Evolutionary conservation across 2,113 vertebrate genomes (phyloP).

Genomic region (Pandion haliaetus): DNA sequence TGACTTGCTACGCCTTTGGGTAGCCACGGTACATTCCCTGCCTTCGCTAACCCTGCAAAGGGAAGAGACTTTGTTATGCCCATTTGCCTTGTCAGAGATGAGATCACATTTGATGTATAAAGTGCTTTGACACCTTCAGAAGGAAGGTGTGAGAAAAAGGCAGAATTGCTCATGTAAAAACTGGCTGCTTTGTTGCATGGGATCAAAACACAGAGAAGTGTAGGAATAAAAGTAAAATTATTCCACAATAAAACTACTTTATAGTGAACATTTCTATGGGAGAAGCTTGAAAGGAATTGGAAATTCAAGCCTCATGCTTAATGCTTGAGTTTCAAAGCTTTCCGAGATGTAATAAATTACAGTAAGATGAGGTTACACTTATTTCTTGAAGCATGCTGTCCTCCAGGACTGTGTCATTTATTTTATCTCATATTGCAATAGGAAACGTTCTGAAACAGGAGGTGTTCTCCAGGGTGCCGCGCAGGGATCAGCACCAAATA

Average conservation of each 20-base stretch:
- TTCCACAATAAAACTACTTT: background rate
- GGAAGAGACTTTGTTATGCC: background rate
- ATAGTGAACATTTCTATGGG: background rate
- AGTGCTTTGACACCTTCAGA: background rate
- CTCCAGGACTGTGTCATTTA: background rate
- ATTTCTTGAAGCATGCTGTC: constrained; percentile 7
- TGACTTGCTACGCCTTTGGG: background rate
- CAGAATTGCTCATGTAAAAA: background rate
- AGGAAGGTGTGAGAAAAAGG: background rate
- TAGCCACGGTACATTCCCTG: background rate
- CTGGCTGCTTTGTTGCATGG: background rate
- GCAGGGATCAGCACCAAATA: background rate
- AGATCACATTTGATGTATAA: background rate
- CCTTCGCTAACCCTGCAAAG: background rate
- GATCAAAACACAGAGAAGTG: background rate
- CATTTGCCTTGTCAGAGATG: background rate
- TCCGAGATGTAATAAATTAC: background rate
- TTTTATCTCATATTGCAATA: constrained; percentile 29
- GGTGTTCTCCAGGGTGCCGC: background rate
- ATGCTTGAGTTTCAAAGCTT: constrained; percentile 10
- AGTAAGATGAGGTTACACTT: constrained; percentile 26
- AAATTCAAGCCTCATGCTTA: background rate
- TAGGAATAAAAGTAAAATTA: constrained; percentile 5
- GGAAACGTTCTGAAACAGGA: constrained; percentile 35
- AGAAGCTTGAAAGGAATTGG: constrained; percentile 8